Conservation (phyloP, 2,888 invertebrate genomes). For the Xestia ashworthii region DNA sequence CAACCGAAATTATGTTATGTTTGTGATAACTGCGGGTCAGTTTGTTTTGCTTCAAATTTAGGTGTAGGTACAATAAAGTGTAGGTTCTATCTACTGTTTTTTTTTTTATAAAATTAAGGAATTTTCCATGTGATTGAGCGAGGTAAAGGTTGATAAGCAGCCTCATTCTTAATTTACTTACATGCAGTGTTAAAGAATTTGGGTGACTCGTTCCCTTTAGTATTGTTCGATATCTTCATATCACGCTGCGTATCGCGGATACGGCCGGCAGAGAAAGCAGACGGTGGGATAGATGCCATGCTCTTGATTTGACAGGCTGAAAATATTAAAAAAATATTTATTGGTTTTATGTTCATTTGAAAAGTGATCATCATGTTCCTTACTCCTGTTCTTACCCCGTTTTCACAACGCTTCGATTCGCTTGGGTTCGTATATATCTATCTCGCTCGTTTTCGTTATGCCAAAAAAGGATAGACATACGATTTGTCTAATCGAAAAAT, state of each 20-base stretch:
- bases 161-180: conserved; percentile 67
- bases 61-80: not conserved
- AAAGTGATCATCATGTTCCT: no score
- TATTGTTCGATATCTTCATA: conserved; percentile 89
- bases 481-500: no score
- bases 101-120: not conserved
- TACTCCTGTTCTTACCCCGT: no score
- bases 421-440: no score
- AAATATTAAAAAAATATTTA: conserved; percentile 52
- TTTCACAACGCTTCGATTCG: no score
- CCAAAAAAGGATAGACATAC: no score
- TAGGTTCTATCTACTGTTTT: not conserved
- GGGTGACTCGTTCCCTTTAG: conserved; percentile 78
- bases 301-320: conserved; percentile 84
- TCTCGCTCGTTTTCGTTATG: no score
- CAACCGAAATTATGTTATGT: not conserved
- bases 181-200: conserved; percentile 84
- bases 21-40: not conserved
- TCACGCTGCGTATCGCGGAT: conserved; percentile 91
- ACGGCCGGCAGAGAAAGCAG: conserved; percentile 93
- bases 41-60: not conserved
- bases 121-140: not conserved
- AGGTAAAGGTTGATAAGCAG: not conserved
- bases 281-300: conserved; percentile 95
- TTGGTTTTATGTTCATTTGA: not conserved